A percentile compares a stretch with the other conserved stretches of the same genome.
Conservation (phyloP, 1,140 invertebrate genomes). For the Macrobrachium rosenbergii region DNA sequence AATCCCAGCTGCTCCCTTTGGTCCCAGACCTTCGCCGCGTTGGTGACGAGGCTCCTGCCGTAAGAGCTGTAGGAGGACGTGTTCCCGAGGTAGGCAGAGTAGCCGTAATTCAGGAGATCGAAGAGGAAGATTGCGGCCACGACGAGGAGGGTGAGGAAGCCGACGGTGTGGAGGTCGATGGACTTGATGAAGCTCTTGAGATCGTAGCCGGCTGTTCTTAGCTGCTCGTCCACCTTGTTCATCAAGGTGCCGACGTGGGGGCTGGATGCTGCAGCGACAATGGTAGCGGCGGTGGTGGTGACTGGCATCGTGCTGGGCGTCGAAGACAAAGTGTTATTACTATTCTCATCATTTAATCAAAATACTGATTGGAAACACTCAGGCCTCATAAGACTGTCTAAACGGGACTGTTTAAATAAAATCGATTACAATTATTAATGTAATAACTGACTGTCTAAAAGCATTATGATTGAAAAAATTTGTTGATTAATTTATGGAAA, state of each 20-base stretch:
- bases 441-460: no score
- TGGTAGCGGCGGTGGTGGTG: not conserved
- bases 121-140: conserved; percentile 52
- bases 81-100: conserved; percentile 29
- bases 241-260: not conserved
- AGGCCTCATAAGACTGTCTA: no score
- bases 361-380: no score
- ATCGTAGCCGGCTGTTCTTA: conserved; percentile 59
- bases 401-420: no score
- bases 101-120: conserved; percentile 52
- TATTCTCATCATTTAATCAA: no score
- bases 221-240: conserved; percentile 51
- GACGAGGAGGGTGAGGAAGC: conserved; percentile 53
- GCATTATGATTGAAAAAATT: no score
- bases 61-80: conserved; percentile 54
- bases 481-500: no score
- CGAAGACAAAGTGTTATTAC: no score
- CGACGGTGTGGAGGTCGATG: conserved; percentile 59
- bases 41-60: conserved; percentile 55
- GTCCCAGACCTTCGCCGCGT: conserved; percentile 59
- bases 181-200: conserved; percentile 54
- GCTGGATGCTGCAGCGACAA: not conserved
- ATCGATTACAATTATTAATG: no score
- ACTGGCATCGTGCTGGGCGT: not conserved
- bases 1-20: conserved; percentile 56